A percentile compares a stretch with the other conserved stretches of the same genome.
These are phyloP conservation scores for Arge pagana DNA, from an alignment of 2,888 invertebrate genomes.

Conservation along the genomic window DNA sequence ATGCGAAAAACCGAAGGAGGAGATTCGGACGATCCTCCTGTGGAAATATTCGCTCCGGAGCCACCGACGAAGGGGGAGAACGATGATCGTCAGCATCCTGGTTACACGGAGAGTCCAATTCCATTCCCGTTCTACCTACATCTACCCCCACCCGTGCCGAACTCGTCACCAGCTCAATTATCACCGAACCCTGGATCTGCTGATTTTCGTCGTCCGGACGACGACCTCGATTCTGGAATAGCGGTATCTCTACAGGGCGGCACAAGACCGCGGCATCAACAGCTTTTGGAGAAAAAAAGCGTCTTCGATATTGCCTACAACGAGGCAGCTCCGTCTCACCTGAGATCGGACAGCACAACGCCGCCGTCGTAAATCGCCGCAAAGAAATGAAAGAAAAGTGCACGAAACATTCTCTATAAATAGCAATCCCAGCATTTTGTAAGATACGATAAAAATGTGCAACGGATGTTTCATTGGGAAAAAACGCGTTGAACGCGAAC, in stretches of 20 bases:
- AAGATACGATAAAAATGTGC: no score
- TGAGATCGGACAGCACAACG: conserved; percentile 79
- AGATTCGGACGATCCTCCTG: conserved; percentile 43
- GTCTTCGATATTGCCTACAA: conserved; percentile 92
- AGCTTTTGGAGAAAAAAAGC: conserved; percentile 80
- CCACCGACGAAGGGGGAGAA: conserved; percentile 58
- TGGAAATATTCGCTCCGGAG: conserved; percentile 51
- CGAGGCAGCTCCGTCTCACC: conserved; percentile 83
- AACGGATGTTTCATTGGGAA: no score
- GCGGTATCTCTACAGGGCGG: conserved; percentile 64
- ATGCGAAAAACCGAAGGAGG: conserved; percentile 59
- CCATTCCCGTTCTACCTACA: conserved; percentile 51
- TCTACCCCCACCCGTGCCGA: conserved; percentile 44
- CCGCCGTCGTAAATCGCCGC: conserved; percentile 63
- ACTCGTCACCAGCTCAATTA: conserved; percentile 48
- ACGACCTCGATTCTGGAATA: conserved; percentile 78
- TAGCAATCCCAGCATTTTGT: no score
- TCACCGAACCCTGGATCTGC: conserved; percentile 40
- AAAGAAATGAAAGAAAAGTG: no score
- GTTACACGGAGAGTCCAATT: conserved; percentile 70
- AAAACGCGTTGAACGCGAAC: no score
- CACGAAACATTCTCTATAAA: no score
- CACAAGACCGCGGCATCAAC: conserved; percentile 54
- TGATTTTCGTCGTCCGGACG: conserved; percentile 56
- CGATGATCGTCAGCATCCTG: conserved; percentile 75